Base-by-base conservation (phyloP, 2,888 invertebrate species). In the Stenodera caucasica region DNA sequence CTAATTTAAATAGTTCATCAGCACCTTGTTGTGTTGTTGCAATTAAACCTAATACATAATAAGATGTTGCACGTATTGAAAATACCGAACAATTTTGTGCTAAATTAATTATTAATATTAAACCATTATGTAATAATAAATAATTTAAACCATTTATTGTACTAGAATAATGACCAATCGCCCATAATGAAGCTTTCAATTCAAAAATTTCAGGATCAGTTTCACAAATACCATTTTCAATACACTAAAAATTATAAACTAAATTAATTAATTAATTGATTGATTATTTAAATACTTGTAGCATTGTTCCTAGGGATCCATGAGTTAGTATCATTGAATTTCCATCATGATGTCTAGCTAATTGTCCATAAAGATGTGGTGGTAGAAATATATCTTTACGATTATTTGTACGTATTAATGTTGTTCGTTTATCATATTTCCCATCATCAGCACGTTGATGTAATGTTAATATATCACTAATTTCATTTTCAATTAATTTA, bases 151-250 rank as follows among this genome's bases (percentile, higher is more conserved):
- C 96, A 67, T 87, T 85, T 0, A 85, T 81, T 7, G 93, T 90
- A 0, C 90, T 89, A 2, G 90, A 92, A 11, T 92, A 85, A 78
- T 95, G 94, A 14, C 94, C 94, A 53, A 91, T 77, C 1, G 92
- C 91, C 97, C 98, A 98, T 0, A 98, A 81, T 0, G 95, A 90
- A 6, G 94, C 88, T 79, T 98, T 98, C 45, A 96, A 78, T 65
- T 90, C 88, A 49, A 91, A 80, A 56, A 93, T 87, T 70, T 90
- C 89, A 62, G 85, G 84, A 55, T 90, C 89, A 11, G 85, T 86
- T 2, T 82, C 79, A 72, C 88, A 89, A 61, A 84, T 83, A 52
- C 84, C 86, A 40, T 78, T 72, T 33, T 77, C 74, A 29, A 82
- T 72, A 55, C 73, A 70, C 80, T 81, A 70, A 58, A 68, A 54